These are phyloP conservation scores for Epizoanthus ramosus DNA, from an alignment of 92 coral and sea anemone species.

Conservation along the genomic window DNA sequence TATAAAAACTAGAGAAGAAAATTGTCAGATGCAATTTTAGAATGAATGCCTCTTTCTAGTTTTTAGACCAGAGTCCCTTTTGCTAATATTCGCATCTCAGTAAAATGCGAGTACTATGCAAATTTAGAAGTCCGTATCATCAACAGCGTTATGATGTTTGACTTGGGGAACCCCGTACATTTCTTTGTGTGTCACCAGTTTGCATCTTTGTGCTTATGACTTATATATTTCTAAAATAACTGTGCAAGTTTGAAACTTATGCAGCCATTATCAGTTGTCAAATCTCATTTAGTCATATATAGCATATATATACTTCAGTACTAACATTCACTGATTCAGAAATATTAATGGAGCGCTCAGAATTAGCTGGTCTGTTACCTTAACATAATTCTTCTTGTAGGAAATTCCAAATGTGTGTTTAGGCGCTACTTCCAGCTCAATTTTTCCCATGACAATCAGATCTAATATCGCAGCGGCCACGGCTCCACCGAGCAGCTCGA, in stretches of 20 bases:
- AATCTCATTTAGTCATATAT: neutral
- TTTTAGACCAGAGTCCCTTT: too few relatives aligned
- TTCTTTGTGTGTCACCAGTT: neutral
- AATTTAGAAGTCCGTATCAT: neutral
- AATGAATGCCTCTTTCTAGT: too few relatives aligned
- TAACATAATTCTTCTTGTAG: slow-evolving; percentile 47
- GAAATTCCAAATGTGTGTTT: slow-evolving; percentile 49
- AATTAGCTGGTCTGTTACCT: slow-evolving; percentile 31
- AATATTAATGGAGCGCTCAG: too few relatives aligned
- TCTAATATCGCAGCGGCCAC: slow-evolving; percentile 57
- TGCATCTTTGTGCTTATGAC: too few relatives aligned
- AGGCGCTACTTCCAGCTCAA: slow-evolving; percentile 54
- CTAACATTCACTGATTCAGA: too few relatives aligned
- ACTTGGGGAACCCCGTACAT: neutral
- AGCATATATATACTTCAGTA: too few relatives aligned
- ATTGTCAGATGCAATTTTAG: too few relatives aligned
- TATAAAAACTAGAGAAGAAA: too few relatives aligned
- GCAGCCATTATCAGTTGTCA: neutral
- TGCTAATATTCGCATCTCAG: too few relatives aligned
- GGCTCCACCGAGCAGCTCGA: slow-evolving; percentile 59
- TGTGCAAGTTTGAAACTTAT: neutral
- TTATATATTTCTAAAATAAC: too few relatives aligned
- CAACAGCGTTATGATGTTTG: neutral
- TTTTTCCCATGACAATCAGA: slow-evolving; percentile 52
- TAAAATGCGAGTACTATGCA: neutral